A percentile compares a stretch with the other conserved stretches of the same genome.
Evolutionary conservation across 1,140 invertebrate species (phyloP).

Genomic region (Vanessa atalanta): DNA sequence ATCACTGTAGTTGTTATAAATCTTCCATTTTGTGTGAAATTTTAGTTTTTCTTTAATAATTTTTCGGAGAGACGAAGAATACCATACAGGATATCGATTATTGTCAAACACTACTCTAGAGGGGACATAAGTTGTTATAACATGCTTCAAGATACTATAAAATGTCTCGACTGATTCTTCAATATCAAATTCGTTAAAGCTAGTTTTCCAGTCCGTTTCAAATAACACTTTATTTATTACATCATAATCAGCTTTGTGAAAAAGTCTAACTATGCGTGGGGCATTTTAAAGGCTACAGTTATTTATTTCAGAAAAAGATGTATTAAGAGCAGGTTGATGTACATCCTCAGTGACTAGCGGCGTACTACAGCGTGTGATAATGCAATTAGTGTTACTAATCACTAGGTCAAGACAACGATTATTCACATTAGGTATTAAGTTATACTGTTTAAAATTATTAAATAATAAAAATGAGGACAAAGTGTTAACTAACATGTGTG

Average conservation of each 20-base stretch:
- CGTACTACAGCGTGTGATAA: conserved; percentile 8
- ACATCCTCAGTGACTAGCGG: conserved; percentile 31
- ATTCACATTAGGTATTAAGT: conserved; percentile 17
- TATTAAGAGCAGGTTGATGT: conserved; percentile 28
- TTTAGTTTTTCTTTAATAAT: conserved; percentile 40
- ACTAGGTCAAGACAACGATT: conserved; percentile 17
- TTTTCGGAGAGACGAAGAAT: conserved; percentile 33
- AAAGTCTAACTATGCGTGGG: conserved; percentile 20
- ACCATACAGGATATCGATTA: conserved; percentile 35
- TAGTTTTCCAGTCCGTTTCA: conserved; percentile 23
- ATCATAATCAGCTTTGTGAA: conserved; percentile 29
- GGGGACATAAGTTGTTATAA: conserved; percentile 21
- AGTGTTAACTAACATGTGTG: not conserved
- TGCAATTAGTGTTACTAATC: conserved; percentile 14
- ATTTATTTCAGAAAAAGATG: not conserved
- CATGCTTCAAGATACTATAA: conserved; percentile 29
- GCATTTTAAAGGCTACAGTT: conserved; percentile 9
- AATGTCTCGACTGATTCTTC: conserved; percentile 20
- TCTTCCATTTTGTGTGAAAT: conserved; percentile 44
- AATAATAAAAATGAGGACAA: conserved; percentile 23
- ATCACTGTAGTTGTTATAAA: conserved; percentile 32
- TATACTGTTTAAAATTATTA: conserved; percentile 28
- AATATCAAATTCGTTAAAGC: conserved; percentile 10
- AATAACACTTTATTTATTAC: conserved; percentile 24
- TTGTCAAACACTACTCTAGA: conserved; percentile 15